These are phyloP conservation scores for Morpho achilles DNA, from an alignment of 2,888 invertebrate genomes.

Conservation along the genomic window DNA sequence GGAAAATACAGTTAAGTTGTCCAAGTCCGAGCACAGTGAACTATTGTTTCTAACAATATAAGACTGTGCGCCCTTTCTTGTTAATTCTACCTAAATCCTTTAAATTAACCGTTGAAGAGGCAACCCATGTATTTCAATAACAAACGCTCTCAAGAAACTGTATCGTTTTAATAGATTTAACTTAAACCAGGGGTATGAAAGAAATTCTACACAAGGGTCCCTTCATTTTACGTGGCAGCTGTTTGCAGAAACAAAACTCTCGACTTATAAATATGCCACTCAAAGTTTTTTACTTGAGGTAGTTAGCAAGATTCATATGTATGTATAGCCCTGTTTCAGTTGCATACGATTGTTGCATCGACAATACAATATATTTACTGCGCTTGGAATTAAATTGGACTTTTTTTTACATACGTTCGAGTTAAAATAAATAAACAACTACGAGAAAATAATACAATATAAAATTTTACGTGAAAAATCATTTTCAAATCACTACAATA, in stretches of 20 bases:
- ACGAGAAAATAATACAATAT: too few species aligned
- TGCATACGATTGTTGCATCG: background rate
- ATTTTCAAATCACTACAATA: too few species aligned
- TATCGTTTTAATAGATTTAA: constrained; percentile 59
- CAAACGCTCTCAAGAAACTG: constrained; percentile 45
- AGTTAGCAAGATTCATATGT: constrained; percentile 13
- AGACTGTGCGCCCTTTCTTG: constrained; percentile 52
- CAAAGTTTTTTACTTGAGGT: constrained; percentile 22
- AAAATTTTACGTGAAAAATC: too few species aligned
- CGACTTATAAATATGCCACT: constrained; percentile 23
- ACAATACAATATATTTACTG: too few species aligned
- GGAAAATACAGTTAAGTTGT: constrained; percentile 35
- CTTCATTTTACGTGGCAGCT: constrained; percentile 33
- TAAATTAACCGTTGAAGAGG: constrained; percentile 56
- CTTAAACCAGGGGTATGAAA: constrained; percentile 42
- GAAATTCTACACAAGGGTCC: constrained; percentile 23
- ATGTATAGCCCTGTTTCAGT: constrained; percentile 8
- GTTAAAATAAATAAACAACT: too few species aligned
- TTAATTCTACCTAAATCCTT: constrained; percentile 62
- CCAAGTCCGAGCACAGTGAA: constrained; percentile 47
- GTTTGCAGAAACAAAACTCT: constrained; percentile 33
- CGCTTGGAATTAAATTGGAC: too few species aligned
- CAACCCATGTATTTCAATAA: constrained; percentile 58
- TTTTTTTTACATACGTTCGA: too few species aligned
- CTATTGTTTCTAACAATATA: constrained; percentile 63